These are phyloP conservation scores for Poeciliopsis presidionis DNA, from an alignment of 2,797 vertebrate species.

Conservation along the genomic window DNA sequence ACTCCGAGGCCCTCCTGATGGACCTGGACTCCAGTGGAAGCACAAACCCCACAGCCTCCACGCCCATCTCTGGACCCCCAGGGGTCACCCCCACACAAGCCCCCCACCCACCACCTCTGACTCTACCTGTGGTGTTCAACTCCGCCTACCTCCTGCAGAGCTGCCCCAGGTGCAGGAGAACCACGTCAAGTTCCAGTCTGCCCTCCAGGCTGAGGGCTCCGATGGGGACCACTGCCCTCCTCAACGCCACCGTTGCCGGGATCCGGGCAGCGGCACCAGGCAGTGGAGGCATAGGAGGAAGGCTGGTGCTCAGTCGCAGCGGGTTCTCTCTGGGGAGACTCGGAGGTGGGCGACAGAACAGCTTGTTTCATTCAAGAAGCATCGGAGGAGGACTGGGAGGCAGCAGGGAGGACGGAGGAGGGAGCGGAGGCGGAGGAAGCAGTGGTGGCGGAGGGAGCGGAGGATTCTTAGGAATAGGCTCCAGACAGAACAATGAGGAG, in stretches of 20 bases:
- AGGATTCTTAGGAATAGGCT: constrained; percentile 81
- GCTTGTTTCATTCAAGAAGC: constrained; percentile 88
- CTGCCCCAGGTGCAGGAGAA: constrained; percentile 87
- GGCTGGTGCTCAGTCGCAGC: constrained; percentile 89
- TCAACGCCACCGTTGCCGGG: constrained; percentile 81
- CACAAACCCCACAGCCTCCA: constrained; percentile 67
- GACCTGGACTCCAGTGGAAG: constrained; percentile 75
- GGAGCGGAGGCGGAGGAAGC: constrained; percentile 62
- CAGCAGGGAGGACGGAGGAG: constrained; percentile 77
- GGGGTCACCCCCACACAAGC: constrained; percentile 51
- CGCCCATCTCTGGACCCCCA: constrained; percentile 69
- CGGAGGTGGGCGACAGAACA: constrained; percentile 74
- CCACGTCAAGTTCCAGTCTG: constrained; percentile 87
- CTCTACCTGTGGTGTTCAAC: constrained; percentile 79
- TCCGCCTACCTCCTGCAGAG: constrained; percentile 87
- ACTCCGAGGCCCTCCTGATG: constrained; percentile 91
- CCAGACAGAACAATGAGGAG: constrained; percentile 84
- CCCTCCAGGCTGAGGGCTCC: constrained; percentile 84
- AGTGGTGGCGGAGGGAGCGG: constrained; percentile 52
- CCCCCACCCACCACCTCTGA: constrained; percentile 57
- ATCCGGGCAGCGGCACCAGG: constrained; percentile 72
- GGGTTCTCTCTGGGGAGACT: constrained; percentile 88
- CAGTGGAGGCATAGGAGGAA: constrained; percentile 74
- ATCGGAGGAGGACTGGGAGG: constrained; percentile 85
- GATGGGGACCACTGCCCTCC: constrained; percentile 79